Evolutionary conservation across 2,113 vertebrate species (phyloP).

Genomic region (Porphyrio hochstetteri): DNA sequence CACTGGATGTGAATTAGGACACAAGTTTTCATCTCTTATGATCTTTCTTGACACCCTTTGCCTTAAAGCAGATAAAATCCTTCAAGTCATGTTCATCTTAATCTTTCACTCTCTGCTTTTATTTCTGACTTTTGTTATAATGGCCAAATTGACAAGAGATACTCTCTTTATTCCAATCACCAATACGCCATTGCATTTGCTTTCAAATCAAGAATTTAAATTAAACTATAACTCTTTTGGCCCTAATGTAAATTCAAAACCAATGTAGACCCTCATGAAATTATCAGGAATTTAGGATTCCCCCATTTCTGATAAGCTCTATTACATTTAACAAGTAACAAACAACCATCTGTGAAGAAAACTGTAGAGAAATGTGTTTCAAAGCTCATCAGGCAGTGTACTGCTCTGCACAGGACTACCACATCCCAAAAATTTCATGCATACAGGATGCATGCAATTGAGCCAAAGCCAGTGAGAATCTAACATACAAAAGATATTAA

Average conservation of each 20-base stretch:
- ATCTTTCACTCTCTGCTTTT: neutral
- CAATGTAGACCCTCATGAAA: neutral
- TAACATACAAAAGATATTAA: neutral
- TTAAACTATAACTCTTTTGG: neutral
- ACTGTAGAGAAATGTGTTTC: neutral
- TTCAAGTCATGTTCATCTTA: neutral
- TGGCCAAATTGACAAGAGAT: neutral
- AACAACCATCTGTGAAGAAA: neutral
- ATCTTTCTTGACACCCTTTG: neutral
- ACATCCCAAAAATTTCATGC: neutral
- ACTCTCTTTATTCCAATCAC: neutral
- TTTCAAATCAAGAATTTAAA: neutral
- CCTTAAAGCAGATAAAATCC: neutral
- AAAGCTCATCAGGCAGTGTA: neutral
- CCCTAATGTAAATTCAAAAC: neutral
- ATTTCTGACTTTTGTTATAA: neutral
- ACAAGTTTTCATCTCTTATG: neutral
- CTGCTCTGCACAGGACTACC: neutral
- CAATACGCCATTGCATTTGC: neutral
- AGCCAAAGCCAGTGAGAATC: neutral
- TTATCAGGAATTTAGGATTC: neutral
- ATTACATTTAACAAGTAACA: neutral
- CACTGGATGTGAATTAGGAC: neutral
- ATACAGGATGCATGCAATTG: neutral
- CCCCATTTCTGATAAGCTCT: neutral